Evolutionary conservation across 2,888 invertebrate genomes (phyloP), one percentile per base, ranked within the genome.

Genomic region (Lasioglossum calceatum): DNA sequence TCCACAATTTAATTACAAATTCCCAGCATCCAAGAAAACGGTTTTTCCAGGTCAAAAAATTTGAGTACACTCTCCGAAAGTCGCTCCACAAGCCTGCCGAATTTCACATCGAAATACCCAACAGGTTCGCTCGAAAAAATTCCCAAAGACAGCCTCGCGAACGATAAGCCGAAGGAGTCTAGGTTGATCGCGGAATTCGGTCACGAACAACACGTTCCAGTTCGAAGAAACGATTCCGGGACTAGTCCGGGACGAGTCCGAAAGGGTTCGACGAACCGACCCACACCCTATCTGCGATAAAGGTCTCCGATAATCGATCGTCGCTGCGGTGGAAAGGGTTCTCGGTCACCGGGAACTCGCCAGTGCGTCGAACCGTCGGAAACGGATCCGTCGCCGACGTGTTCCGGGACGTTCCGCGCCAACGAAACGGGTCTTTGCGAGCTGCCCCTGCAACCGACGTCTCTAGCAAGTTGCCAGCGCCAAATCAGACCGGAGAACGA

Each of bases 231-330:
- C 54, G 23, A 54, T 54, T n/a, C 23, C 23, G 23, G 8, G 23
- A 54, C 54, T 54, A 7, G 50, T 19, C 8, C 23, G 54, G 54
- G 23, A 54, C 54, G 10, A 54, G 54, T 54, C 54, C 23, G 23
- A 54, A 54, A 54, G 54, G 85, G 89, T 89, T 87, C 86, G 89
- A 75, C 86, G 87, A 87, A 90, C 88, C 88, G 71, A 36, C 39
- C 27, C 36, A 76, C 77, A 76, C 75, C 73, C 81, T 87, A 86
- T 87, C 86, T 70, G 50, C 71, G 87, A 86, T 81, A 83, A 83
- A 87, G 82, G 85, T 79, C 76, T 70, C 77, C 77, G 79, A 82
- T 86, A 77, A 82, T 82, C 87, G 86, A 86, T 80, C 79, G 78
- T 54, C 42, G 70, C 39, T 12, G 12, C 36, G 5, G 54, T 47